These are phyloP conservation scores for Papilio aristodemus DNA, from an alignment of 1,140 invertebrate genomes.

Conservation along the genomic window DNA sequence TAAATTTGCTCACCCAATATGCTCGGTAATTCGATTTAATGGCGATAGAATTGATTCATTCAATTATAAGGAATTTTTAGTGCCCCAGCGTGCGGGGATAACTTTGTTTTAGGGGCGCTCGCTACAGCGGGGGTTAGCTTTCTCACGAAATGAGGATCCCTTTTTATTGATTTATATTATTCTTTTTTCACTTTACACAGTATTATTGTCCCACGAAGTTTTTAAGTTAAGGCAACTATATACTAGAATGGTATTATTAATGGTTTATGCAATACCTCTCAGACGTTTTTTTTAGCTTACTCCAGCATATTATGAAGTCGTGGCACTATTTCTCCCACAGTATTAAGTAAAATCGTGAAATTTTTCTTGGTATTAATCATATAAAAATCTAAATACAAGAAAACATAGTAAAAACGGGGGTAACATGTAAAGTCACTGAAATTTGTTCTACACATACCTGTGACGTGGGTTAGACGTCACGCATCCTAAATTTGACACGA, in stretches of 20 bases:
- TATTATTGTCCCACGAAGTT: conserved; percentile 25
- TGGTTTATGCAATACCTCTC: too few species aligned
- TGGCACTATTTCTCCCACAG: too few species aligned
- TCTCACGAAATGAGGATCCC: conserved; percentile 54
- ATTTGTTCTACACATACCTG: conserved; percentile 19
- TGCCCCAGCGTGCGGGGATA: conserved; percentile 66
- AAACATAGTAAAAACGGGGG: not conserved
- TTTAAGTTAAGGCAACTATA: too few species aligned
- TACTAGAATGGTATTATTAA: too few species aligned
- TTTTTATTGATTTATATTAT: conserved; percentile 57
- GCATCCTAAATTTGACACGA: conserved; percentile 72
- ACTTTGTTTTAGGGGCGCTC: conserved; percentile 65
- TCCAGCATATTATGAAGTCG: too few species aligned
- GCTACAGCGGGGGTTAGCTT: conserved; percentile 51
- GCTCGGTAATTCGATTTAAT: conserved; percentile 80
- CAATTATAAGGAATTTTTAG: conserved; percentile 81
- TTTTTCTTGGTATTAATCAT: too few species aligned
- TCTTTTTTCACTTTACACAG: conserved; percentile 40
- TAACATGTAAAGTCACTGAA: not conserved
- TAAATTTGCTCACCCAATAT: conserved; percentile 80
- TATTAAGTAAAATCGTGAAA: too few species aligned
- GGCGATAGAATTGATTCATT: conserved; percentile 80
- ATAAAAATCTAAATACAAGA: not conserved
- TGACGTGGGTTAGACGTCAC: conserved; percentile 36
- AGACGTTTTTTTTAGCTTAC: too few species aligned